A percentile compares a stretch with the other conserved stretches of the same genome.
These are phyloP conservation scores for Drosophila pectinifera DNA, from an alignment of 1,140 invertebrate species.

Conservation along the genomic window DNA sequence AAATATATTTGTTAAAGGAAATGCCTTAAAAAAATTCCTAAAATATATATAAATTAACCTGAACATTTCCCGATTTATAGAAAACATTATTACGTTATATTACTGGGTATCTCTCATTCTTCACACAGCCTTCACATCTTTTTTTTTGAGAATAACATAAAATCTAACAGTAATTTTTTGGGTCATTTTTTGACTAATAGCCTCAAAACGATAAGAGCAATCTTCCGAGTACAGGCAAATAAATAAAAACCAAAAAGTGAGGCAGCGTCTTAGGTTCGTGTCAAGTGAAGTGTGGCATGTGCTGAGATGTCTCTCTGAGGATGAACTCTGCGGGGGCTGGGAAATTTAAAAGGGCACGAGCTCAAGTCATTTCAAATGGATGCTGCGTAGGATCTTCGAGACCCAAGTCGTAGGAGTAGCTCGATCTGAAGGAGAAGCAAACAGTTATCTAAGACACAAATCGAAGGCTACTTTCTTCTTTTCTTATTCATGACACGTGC, in stretches of 20 bases:
- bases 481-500: slow-evolving; percentile 21
- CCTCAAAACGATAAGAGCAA: slow-evolving; percentile 48
- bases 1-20: too few relatives aligned
- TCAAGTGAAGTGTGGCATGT: slow-evolving; percentile 73
- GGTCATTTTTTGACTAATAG: slow-evolving; percentile 70
- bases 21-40: too few relatives aligned
- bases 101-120: neutral
- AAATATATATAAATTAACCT: too few relatives aligned
- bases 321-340: slow-evolving; percentile 48
- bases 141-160: slow-evolving; percentile 13
- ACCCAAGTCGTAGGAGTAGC: slow-evolving; percentile 21
- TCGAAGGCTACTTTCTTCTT: slow-evolving; percentile 18
- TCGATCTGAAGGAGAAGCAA: neutral
- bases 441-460: slow-evolving; percentile 15
- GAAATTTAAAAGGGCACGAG: slow-evolving; percentile 31
- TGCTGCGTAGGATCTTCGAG: slow-evolving; percentile 33
- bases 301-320: slow-evolving; percentile 51
- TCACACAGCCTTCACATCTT: neutral
- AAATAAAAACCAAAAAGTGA: slow-evolving; percentile 24
- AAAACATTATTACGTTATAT: too few relatives aligned
- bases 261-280: slow-evolving; percentile 44
- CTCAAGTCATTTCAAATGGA: slow-evolving; percentile 4
- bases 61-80: too few relatives aligned
- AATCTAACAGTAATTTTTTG: slow-evolving; percentile 58
- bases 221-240: slow-evolving; percentile 36